Evolutionary conservation across 2,888 invertebrate species (phyloP).

Genomic region (Muschampia plurimacula): DNA sequence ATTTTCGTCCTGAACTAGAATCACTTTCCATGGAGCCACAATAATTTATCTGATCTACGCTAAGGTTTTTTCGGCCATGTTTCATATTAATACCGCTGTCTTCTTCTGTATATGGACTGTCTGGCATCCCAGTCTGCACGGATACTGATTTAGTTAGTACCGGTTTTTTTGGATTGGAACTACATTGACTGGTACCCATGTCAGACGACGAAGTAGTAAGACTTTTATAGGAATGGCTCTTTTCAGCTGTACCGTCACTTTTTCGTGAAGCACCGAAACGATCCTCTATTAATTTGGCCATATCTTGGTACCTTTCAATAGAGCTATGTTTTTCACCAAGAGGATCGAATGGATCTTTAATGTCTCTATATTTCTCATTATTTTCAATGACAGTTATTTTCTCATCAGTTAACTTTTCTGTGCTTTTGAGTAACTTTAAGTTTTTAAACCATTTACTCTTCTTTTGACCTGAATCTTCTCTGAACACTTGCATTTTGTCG

Average conservation of each 20-base stretch:
- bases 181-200: slow-evolving; percentile 82
- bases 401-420: slow-evolving; percentile 76
- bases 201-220: slow-evolving; percentile 83
- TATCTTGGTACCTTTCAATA: slow-evolving; percentile 89
- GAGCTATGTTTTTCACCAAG: slow-evolving; percentile 88
- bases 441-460: slow-evolving; percentile 89
- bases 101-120: slow-evolving; percentile 71
- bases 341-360: slow-evolving; percentile 86
- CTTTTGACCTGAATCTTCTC: slow-evolving; percentile 82
- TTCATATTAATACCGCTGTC: slow-evolving; percentile 77
- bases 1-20: slow-evolving; percentile 78
- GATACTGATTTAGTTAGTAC: slow-evolving; percentile 82
- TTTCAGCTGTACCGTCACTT: slow-evolving; percentile 78
- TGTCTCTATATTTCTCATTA: slow-evolving; percentile 70
- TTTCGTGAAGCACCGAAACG: slow-evolving; percentile 85
- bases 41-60: slow-evolving; percentile 83
- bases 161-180: slow-evolving; percentile 80
- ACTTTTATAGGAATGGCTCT: slow-evolving; percentile 82
- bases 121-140: slow-evolving; percentile 82
- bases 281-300: slow-evolving; percentile 89
- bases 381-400: slow-evolving; percentile 75
- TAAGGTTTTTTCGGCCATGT: slow-evolving; percentile 79
- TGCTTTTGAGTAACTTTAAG: slow-evolving; percentile 81
- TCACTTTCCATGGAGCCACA: slow-evolving; percentile 83
- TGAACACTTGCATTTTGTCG: slow-evolving; percentile 82